Conservation (phyloP, 2,888 invertebrate species). For the Diarsia brunnea region DNA sequence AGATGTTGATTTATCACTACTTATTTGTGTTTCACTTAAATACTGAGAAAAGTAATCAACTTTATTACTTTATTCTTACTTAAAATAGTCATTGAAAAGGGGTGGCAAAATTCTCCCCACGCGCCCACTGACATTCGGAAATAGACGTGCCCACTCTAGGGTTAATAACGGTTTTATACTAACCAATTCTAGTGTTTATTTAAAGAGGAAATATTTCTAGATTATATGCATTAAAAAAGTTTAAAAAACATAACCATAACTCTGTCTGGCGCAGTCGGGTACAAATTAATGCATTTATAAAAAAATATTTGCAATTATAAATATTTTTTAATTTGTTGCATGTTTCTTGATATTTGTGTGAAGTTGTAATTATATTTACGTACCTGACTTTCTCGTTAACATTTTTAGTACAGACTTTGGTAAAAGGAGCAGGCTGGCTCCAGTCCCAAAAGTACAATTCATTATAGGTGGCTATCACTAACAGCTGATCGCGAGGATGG, state of each 20-base stretch:
- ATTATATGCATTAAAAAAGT: neutral
- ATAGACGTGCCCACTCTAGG: too few species aligned
- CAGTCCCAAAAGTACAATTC: slow-evolving; percentile 97
- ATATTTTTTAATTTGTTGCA: neutral
- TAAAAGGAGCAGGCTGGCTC: slow-evolving; percentile 94
- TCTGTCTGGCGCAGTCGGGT: too few species aligned
- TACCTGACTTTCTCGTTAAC: slow-evolving; percentile 96
- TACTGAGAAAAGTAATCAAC: too few species aligned
- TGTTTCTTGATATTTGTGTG: neutral
- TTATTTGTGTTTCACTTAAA: too few species aligned
- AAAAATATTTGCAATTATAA: too few species aligned
- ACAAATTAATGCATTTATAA: neutral
- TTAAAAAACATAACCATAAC: too few species aligned
- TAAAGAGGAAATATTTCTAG: neutral
- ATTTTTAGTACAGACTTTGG: slow-evolving; percentile 93
- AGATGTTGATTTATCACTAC: too few species aligned
- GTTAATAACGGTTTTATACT: slow-evolving; percentile 25
- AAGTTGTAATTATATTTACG: slow-evolving; percentile 62
- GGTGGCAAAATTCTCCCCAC: too few species aligned
- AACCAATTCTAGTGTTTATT: neutral
- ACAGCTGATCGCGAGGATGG: slow-evolving; percentile 95
- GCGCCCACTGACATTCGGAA: too few species aligned
- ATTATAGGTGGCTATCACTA: slow-evolving; percentile 96
- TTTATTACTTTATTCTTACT: too few species aligned
- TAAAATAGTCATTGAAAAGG: too few species aligned